phyloP scores from a whole-genome alignment of 2,113 vertebrate genomes.

The Meleagris gallopavo region DNA sequence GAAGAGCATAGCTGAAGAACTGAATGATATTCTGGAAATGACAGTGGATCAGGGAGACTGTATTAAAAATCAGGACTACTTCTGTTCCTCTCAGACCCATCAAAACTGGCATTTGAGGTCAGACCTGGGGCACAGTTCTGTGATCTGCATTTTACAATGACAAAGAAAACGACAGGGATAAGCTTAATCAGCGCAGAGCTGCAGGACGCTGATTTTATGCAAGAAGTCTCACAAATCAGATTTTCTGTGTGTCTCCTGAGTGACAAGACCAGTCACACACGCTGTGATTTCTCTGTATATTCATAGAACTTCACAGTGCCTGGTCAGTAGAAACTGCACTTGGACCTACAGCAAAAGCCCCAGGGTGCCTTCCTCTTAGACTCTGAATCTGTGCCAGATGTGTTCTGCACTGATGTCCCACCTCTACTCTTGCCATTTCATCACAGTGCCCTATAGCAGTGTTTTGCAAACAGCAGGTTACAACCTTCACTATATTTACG shows the following conservation, averaged over 20 bases:
- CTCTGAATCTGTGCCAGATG: background rate
- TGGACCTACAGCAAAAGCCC: background rate
- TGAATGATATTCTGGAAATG: background rate
- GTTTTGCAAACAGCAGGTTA: background rate
- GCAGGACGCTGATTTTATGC: background rate
- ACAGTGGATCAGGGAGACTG: background rate
- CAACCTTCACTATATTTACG: background rate
- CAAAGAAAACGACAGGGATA: accelerated
- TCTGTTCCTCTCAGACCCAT: background rate
- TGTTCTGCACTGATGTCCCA: background rate
- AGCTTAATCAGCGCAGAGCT: background rate
- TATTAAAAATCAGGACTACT: background rate
- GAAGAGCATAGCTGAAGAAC: background rate
- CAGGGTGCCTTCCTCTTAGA: background rate
- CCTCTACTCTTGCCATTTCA: background rate
- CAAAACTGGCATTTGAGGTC: background rate
- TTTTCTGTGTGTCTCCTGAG: background rate
- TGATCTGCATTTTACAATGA: background rate
- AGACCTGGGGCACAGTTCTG: background rate
- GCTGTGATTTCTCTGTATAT: background rate
- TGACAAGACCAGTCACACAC: background rate
- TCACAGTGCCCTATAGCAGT: background rate
- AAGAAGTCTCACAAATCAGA: accelerated
- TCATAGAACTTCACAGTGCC: background rate
- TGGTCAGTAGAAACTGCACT: background rate